These are phyloP conservation scores for Meleagris gallopavo DNA, from an alignment of 2,113 vertebrate genomes.

Conservation along the genomic window DNA sequence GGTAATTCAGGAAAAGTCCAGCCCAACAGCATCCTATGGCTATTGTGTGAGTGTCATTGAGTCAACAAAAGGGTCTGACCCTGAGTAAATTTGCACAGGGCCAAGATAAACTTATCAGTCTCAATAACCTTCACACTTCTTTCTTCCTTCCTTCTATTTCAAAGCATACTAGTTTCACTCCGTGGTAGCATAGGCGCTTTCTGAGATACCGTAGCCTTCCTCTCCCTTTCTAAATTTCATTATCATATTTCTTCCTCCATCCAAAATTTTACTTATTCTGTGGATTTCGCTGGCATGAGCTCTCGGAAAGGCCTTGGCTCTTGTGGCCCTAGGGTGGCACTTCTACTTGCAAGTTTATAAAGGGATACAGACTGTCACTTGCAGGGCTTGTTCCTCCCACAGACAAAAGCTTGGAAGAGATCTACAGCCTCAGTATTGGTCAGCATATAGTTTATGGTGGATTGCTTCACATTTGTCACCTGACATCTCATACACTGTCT, in stretches of 20 bases:
- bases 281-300: background rate
- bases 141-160: slow-evolving; percentile 63
- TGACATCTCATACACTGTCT: background rate
- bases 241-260: background rate
- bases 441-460: background rate
- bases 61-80: slow-evolving; percentile 68
- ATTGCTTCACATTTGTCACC: background rate
- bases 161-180: background rate
- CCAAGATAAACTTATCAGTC: slow-evolving; percentile 61
- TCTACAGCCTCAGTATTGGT: background rate
- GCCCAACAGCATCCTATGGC: background rate
- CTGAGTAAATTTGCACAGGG: slow-evolving; percentile 32
- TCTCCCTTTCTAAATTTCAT: slow-evolving; percentile 49
- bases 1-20: slow-evolving; percentile 63
- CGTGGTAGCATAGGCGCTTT: slow-evolving; percentile 19
- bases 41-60: slow-evolving; percentile 68
- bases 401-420: background rate
- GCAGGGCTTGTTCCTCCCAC: background rate
- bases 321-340: background rate
- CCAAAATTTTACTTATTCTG: background rate
- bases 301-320: background rate
- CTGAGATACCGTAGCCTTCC: slow-evolving; percentile 32
- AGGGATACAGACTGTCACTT: background rate
- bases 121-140: slow-evolving; percentile 69
- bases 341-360: background rate